These are phyloP conservation scores for Ariopsis seemanni DNA, from an alignment of 2,113 vertebrate species.

Conservation along the genomic window DNA sequence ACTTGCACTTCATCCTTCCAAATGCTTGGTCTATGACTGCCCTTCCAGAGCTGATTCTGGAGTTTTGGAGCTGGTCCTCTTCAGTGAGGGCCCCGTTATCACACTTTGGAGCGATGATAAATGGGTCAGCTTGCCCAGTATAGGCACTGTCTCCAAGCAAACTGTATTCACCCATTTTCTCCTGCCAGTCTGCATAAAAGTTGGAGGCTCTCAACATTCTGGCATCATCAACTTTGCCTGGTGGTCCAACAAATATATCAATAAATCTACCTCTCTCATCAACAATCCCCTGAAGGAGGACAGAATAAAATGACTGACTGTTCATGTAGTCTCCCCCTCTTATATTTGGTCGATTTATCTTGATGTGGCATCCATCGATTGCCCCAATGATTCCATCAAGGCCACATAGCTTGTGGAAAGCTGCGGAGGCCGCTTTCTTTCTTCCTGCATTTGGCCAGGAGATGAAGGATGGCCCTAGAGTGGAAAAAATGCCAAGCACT, in stretches of 20 bases:
- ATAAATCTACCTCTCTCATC: slow-evolving; percentile 10
- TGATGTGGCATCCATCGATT: slow-evolving; percentile 22
- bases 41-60: background rate
- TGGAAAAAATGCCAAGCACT: slow-evolving; percentile 7
- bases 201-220: slow-evolving; percentile 9
- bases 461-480: slow-evolving; percentile 9
- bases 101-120: background rate
- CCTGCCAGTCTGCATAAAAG: slow-evolving; percentile 18
- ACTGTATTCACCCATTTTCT: slow-evolving; percentile 18
- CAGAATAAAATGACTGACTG: slow-evolving; percentile 16
- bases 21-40: slow-evolving; percentile 18
- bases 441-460: background rate
- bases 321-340: slow-evolving; percentile 28
- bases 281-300: slow-evolving; percentile 24
- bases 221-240: slow-evolving; percentile 22
- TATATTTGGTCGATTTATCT: slow-evolving; percentile 25
- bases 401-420: background rate
- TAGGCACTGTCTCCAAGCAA: slow-evolving; percentile 21
- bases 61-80: background rate
- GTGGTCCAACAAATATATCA: slow-evolving; percentile 22
- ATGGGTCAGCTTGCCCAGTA: background rate
- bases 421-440: background rate
- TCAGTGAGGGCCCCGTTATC: background rate
- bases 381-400: background rate
- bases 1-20: slow-evolving; percentile 31